Conservation (phyloP, 2,113 vertebrate species). For the Nerophis lumbriciformis region DNA sequence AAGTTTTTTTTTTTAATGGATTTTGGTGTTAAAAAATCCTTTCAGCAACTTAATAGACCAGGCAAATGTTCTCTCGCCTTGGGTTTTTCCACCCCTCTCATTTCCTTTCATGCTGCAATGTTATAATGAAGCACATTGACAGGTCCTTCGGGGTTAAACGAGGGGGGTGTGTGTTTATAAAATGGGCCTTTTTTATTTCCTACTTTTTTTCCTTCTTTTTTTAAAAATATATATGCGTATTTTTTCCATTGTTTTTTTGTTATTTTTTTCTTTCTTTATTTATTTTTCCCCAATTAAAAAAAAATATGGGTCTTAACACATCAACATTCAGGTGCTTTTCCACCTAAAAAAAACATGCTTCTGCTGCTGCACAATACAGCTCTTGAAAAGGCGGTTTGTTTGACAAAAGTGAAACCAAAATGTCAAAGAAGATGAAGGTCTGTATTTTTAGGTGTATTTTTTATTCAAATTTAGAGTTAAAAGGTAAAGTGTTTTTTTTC, state of each 20-base stretch:
- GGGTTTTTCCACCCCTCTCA: conserved; percentile 14
- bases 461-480: not conserved
- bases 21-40: not conserved
- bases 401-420: conserved; percentile 41
- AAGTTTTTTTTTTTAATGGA: too few species aligned
- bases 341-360: conserved; percentile 43
- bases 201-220: too few species aligned
- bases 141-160: conserved; percentile 27
- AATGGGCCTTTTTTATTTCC: not conserved
- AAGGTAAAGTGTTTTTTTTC: too few species aligned
- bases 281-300: too few species aligned
- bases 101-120: conserved; percentile 17
- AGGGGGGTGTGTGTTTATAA: conserved; percentile 22
- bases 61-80: conserved; percentile 18
- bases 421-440: not conserved
- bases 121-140: conserved; percentile 57
- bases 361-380: conserved; percentile 41
- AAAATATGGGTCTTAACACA: conserved; percentile 17
- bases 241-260: too few species aligned
- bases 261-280: too few species aligned
- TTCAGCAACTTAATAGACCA: conserved; percentile 13
- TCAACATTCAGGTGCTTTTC: conserved; percentile 44
- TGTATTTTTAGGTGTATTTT: not conserved
- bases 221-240: too few species aligned
- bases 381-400: conserved; percentile 20